Evolutionary conservation across 2,797 vertebrate genomes (phyloP).

Genomic region (Helarctos malayanus): DNA sequence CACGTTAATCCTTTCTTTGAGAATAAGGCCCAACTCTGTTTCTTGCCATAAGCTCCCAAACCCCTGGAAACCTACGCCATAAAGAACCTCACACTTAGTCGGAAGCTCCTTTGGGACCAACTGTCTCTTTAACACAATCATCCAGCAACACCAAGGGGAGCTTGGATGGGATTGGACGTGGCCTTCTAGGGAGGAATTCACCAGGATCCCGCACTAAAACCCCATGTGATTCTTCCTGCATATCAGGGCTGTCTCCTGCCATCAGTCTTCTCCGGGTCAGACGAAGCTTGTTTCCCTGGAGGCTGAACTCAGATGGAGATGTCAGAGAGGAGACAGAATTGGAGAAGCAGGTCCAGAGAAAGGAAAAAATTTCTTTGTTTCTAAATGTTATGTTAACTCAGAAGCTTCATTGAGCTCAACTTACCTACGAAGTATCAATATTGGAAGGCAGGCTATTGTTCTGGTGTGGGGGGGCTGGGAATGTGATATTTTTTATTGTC

Average conservation of each 20-base stretch:
- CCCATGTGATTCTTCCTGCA: background rate
- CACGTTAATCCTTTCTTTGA: constrained; percentile 45
- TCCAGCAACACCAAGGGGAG: background rate
- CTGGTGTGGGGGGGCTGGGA: background rate
- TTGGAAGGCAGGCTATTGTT: background rate
- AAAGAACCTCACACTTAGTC: background rate
- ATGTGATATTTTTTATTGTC: background rate
- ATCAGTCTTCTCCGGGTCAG: background rate
- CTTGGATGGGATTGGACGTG: background rate
- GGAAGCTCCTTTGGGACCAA: background rate
- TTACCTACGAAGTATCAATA: background rate
- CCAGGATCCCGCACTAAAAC: background rate
- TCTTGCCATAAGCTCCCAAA: background rate
- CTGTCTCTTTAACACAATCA: constrained; percentile 18
- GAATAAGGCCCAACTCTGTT: background rate
- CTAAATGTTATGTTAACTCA: background rate
- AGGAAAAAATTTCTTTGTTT: background rate
- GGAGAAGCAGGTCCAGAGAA: background rate
- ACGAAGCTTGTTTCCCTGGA: background rate
- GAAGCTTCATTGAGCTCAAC: background rate
- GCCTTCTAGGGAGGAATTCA: background rate
- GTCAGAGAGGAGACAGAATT: background rate
- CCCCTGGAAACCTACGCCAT: background rate
- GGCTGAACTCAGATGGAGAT: background rate
- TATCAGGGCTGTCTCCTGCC: background rate